Conservation (phyloP, 2,888 invertebrate species). For the Slavum lentiscoides region DNA sequence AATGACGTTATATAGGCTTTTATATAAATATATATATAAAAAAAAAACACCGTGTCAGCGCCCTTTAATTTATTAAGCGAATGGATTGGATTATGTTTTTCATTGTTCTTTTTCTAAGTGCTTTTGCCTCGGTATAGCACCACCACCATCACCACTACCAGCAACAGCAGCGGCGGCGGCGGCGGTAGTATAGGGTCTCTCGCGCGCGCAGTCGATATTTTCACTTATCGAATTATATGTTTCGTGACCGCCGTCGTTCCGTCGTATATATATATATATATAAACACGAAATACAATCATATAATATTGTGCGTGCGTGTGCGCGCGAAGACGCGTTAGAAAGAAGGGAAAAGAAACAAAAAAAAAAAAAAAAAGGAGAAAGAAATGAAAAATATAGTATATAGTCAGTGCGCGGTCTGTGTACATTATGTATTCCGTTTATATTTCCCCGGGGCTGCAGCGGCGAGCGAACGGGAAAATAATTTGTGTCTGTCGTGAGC, state of each 20-base stretch:
- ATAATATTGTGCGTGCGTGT: background rate
- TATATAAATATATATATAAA: slow-evolving; percentile 16
- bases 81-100: slow-evolving; percentile 52
- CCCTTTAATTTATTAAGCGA: slow-evolving; percentile 52
- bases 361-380: too few species aligned
- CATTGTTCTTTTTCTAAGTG: slow-evolving; percentile 51
- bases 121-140: slow-evolving; percentile 11
- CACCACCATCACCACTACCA: background rate
- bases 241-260: slow-evolving; percentile 46
- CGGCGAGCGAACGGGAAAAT: too few species aligned
- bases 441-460: slow-evolving; percentile 37
- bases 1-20: slow-evolving; percentile 31
- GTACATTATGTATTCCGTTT: slow-evolving; percentile 28
- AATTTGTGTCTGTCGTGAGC: slow-evolving; percentile 24
- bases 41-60: slow-evolving; percentile 33
- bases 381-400: background rate
- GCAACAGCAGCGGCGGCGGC: background rate
- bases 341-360: too few species aligned
- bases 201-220: slow-evolving; percentile 41
- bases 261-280: background rate
- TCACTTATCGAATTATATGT: slow-evolving; percentile 53
- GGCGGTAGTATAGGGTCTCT: background rate
- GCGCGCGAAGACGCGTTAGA: background rate
- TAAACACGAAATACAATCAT: background rate
- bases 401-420: slow-evolving; percentile 29